phyloP scores from a whole-genome alignment of 2,113 vertebrate genomes.

The Orientallactaga bullata region DNA sequence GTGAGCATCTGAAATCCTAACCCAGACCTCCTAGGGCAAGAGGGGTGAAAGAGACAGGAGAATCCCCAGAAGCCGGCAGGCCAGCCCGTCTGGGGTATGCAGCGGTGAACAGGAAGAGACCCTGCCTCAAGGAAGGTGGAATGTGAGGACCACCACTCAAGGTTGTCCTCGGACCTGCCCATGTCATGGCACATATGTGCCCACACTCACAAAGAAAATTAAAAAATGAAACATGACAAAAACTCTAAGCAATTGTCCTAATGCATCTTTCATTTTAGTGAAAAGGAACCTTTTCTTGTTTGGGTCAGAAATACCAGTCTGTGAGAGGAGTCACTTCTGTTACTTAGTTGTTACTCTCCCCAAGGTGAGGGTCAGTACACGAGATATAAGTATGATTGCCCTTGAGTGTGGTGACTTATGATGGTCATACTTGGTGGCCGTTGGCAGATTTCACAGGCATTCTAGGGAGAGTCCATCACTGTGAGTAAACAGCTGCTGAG shows the following conservation, averaged over 20 bases:
- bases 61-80: too few relatives aligned
- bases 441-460: not conserved
- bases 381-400: not conserved
- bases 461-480: not conserved
- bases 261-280: conserved; percentile 24
- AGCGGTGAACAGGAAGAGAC: too few relatives aligned
- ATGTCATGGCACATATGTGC: too few relatives aligned
- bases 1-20: too few relatives aligned
- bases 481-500: not conserved
- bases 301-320: conserved; percentile 8
- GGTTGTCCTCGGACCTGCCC: too few relatives aligned
- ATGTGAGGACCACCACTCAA: too few relatives aligned
- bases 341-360: not conserved
- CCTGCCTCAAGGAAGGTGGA: too few relatives aligned
- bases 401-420: not conserved
- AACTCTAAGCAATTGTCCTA: conserved; percentile 34
- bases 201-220: not conserved
- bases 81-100: too few relatives aligned
- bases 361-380: not conserved
- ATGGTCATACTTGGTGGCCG: not conserved
- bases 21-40: too few relatives aligned
- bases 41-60: too few relatives aligned
- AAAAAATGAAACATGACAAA: not conserved
- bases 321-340: not conserved
- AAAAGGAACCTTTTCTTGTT: conserved; percentile 31